These are phyloP conservation scores for Stratiomys singularior DNA, from an alignment of 2,888 invertebrate genomes.

Conservation along the genomic window DNA sequence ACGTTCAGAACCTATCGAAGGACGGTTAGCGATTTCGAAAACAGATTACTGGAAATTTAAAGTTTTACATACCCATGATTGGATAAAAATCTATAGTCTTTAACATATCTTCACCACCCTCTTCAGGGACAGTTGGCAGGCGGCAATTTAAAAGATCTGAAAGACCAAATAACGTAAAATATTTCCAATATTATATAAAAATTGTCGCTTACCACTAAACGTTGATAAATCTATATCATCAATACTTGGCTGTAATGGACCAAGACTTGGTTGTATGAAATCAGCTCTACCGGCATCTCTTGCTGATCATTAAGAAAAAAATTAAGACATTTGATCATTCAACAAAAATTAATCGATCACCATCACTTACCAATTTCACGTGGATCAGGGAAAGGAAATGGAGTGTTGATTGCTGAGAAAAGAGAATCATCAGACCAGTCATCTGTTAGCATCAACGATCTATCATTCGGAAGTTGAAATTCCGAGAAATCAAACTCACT, in stretches of 20 bases:
- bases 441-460: conserved; percentile 60
- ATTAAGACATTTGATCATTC: too few relatives aligned
- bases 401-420: conserved; percentile 82
- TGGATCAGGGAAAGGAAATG: conserved; percentile 96
- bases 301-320: conserved; percentile 55
- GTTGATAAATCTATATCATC: conserved; percentile 92
- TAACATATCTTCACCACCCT: conserved; percentile 70
- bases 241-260: conserved; percentile 95
- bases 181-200: background rate
- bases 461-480: conserved; percentile 63
- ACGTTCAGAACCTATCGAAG: conserved; percentile 56
- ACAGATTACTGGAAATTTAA: background rate
- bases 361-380: conserved; percentile 85
- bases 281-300: conserved; percentile 90
- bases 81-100: conserved; percentile 64
- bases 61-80: conserved; percentile 57
- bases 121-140: conserved; percentile 72
- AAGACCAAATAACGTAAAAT: conserved; percentile 23
- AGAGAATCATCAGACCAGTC: conserved; percentile 85
- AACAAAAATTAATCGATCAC: background rate
- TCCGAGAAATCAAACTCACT: conserved; percentile 66
- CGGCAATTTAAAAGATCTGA: conserved; percentile 63
- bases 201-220: conserved; percentile 72
- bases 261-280: conserved; percentile 97
- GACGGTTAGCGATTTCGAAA: background rate